Percentiles rank a stretch among this genome's conserved stretches.
These are phyloP conservation scores for Zelleria hepariella DNA, from an alignment of 2,888 invertebrate species.

Conservation along the genomic window DNA sequence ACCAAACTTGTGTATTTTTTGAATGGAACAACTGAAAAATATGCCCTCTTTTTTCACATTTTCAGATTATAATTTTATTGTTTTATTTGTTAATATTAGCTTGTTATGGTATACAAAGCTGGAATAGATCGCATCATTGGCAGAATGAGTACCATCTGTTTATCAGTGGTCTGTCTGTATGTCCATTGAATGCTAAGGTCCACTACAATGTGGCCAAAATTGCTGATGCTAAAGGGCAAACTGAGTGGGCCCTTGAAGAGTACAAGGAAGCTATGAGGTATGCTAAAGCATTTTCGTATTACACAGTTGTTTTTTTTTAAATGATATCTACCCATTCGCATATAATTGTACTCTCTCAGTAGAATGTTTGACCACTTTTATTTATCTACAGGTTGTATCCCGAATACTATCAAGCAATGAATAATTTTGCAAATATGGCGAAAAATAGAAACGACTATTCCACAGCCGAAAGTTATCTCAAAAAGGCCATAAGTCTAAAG, in stretches of 20 bases:
- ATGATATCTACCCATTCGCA: no score
- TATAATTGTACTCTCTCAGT: no score
- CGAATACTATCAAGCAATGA: slow-evolving; percentile 92
- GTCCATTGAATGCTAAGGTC: slow-evolving; percentile 95
- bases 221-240: slow-evolving; percentile 81
- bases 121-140: slow-evolving; percentile 82
- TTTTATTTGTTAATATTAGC: slow-evolving; percentile 17
- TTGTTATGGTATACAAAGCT: slow-evolving; percentile 16
- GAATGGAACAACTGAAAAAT: slow-evolving; percentile 11
- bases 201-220: slow-evolving; percentile 94
- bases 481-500: slow-evolving; percentile 81
- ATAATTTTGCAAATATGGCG: slow-evolving; percentile 90
- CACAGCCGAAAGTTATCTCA: slow-evolving; percentile 82
- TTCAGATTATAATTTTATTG: slow-evolving; percentile 27
- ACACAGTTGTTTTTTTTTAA: no score
- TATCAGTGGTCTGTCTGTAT: slow-evolving; percentile 84
- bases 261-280: slow-evolving; percentile 84
- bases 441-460: slow-evolving; percentile 76
- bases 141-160: slow-evolving; percentile 84
- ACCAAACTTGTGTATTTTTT: background rate
- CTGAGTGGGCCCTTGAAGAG: slow-evolving; percentile 78
- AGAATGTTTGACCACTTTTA: slow-evolving; percentile 40
- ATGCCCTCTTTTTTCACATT: slow-evolving; percentile 20
- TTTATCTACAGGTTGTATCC: slow-evolving; percentile 76
- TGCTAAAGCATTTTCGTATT: slow-evolving; percentile 3